Percentiles rank a stretch among this genome's conserved stretches.
Evolutionary conservation across 2,888 invertebrate genomes (phyloP).

Genomic region (Andricus quercusramuli): DNA sequence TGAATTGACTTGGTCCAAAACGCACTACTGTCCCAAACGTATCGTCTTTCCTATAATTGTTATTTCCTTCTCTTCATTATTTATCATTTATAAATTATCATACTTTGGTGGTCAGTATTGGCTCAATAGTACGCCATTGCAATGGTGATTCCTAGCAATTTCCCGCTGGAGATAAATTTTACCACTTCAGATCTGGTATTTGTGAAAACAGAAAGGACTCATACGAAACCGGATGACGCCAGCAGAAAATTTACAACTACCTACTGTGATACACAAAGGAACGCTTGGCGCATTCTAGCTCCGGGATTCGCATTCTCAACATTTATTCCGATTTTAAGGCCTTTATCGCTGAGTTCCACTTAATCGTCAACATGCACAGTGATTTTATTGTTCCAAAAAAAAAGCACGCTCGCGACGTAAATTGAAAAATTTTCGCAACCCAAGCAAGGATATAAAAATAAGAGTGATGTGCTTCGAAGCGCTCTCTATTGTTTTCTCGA

Average conservation of each 20-base stretch:
- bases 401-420: background rate
- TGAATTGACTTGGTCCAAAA: too few relatives aligned
- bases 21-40: too few relatives aligned
- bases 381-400: constrained; percentile 27
- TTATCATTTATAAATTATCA: too few relatives aligned
- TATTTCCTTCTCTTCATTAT: too few relatives aligned
- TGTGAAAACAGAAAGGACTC: constrained; percentile 37
- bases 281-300: constrained; percentile 37
- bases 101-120: too few relatives aligned
- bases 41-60: too few relatives aligned
- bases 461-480: too few relatives aligned
- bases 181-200: background rate
- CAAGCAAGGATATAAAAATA: constrained; percentile 12
- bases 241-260: constrained; percentile 40
- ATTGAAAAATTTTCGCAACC: background rate
- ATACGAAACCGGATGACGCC: constrained; percentile 41
- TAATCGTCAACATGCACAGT: constrained; percentile 32
- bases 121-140: too few relatives aligned
- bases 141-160: too few relatives aligned
- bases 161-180: background rate
- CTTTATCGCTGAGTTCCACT: constrained; percentile 12
- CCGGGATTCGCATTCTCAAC: constrained; percentile 35
- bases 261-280: constrained; percentile 37
- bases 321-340: constrained; percentile 31
- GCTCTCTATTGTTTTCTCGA: too few relatives aligned